Percentiles rank a stretch among this genome's conserved stretches.
phyloP scores from a whole-genome alignment of 2,113 vertebrate species.

The Machaerirhynchus nigripectus region DNA sequence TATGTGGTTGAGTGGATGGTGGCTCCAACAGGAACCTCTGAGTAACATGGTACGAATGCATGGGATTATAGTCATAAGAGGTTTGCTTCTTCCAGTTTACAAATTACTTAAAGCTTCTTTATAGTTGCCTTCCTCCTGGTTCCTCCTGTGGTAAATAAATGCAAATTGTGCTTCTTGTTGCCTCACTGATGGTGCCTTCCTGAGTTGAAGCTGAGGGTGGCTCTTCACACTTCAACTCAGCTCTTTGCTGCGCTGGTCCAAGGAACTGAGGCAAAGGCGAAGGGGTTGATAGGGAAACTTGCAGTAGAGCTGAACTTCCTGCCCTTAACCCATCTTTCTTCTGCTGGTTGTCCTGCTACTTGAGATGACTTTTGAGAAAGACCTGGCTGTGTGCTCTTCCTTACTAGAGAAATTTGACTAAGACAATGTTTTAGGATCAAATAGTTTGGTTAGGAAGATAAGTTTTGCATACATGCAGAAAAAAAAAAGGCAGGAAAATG shows the following conservation, averaged over 20 bases:
- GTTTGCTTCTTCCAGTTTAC: not conserved
- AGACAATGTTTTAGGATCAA: not conserved
- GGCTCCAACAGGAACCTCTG: not conserved
- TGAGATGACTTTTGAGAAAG: not conserved
- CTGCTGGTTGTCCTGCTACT: not conserved
- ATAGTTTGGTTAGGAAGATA: not conserved
- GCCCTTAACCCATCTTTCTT: not conserved
- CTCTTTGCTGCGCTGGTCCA: not conserved
- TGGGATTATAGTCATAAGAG: not conserved
- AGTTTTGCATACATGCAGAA: not conserved
- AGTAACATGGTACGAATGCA: not conserved
- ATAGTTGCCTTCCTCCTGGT: not conserved
- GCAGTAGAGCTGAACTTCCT: not conserved
- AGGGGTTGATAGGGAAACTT: not conserved
- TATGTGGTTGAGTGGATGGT: not conserved
- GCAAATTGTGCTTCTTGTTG: not conserved
- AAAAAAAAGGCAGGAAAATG: not conserved
- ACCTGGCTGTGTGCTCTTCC: not conserved
- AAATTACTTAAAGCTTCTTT: not conserved
- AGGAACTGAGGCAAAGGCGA: not conserved
- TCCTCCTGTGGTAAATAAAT: not conserved
- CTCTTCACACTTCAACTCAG: not conserved
- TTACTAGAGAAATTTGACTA: not conserved
- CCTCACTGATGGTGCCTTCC: not conserved
- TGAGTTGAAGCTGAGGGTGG: not conserved